Percentiles rank a stretch among this genome's conserved stretches.
These are phyloP conservation scores for Drosophila nebulosa DNA, from an alignment of 1,140 invertebrate genomes.

Conservation along the genomic window DNA sequence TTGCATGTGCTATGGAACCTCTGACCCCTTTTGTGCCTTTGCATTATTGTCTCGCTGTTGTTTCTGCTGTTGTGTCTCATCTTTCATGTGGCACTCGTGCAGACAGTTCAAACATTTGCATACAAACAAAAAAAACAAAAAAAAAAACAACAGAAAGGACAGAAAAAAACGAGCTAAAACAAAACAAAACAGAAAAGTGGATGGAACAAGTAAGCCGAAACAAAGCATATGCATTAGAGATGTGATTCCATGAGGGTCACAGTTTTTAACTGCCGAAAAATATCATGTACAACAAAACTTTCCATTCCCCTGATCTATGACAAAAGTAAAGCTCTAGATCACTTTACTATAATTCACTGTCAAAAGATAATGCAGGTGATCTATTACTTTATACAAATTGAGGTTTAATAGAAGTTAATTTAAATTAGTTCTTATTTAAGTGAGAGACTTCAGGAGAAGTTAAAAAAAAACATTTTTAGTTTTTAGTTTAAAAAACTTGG, in stretches of 20 bases:
- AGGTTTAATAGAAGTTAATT: too few species aligned
- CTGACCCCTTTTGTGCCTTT: constrained; percentile 47
- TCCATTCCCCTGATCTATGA: too few species aligned
- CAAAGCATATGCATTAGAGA: constrained; percentile 44
- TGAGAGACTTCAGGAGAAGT: too few species aligned
- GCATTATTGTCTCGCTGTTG: constrained; percentile 16
- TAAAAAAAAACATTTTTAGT: too few species aligned
- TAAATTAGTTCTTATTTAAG: too few species aligned
- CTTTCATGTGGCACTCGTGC: constrained; percentile 62
- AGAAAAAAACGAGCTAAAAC: constrained; percentile 7
- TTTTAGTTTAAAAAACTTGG: too few species aligned
- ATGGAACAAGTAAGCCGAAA: constrained; percentile 10
- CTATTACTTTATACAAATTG: too few species aligned
- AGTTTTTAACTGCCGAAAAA: background rate
- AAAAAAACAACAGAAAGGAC: constrained; percentile 27
- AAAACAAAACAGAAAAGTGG: constrained; percentile 4
- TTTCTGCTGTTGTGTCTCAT: constrained; percentile 41
- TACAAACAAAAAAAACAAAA: constrained; percentile 44
- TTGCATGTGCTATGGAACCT: constrained; percentile 36
- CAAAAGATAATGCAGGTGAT: too few species aligned
- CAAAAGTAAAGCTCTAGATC: too few species aligned
- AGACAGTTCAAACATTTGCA: constrained; percentile 76
- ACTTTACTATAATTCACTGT: too few species aligned
- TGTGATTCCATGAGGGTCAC: constrained; percentile 25
- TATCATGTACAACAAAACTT: background rate